These are phyloP conservation scores for Drosophila triauraria DNA, from an alignment of 1,140 invertebrate genomes.

Conservation along the genomic window DNA sequence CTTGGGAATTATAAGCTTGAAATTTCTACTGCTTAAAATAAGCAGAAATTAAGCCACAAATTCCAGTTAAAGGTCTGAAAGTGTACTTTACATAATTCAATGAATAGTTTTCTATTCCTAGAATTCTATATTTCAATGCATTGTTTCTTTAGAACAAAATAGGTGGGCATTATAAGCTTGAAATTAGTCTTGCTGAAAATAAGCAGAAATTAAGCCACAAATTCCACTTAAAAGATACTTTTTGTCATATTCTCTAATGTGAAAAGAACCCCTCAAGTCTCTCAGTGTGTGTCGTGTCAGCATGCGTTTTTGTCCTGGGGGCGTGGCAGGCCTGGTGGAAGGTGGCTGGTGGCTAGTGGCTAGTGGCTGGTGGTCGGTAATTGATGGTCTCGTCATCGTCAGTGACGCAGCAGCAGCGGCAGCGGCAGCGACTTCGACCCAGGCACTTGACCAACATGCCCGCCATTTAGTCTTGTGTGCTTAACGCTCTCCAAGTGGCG, in stretches of 20 bases:
- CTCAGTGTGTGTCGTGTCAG: constrained; percentile 30
- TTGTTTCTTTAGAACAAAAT: too few relatives aligned
- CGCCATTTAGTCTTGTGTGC: constrained; percentile 60
- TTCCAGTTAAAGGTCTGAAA: too few relatives aligned
- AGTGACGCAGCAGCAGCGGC: constrained; percentile 37
- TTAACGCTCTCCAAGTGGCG: constrained; percentile 68
- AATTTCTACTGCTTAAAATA: background rate
- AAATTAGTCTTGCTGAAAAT: too few relatives aligned
- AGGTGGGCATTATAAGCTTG: too few relatives aligned
- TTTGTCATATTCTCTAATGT: too few relatives aligned
- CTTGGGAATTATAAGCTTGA: background rate
- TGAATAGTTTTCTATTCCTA: too few relatives aligned
- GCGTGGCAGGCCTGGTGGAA: constrained; percentile 13
- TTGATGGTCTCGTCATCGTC: constrained; percentile 51
- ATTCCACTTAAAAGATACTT: too few relatives aligned
- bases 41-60: too few relatives aligned
- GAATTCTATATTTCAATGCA: too few relatives aligned
- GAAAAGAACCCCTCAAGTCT: background rate
- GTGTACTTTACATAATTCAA: too few relatives aligned
- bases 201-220: too few relatives aligned
- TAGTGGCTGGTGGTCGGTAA: constrained; percentile 40
- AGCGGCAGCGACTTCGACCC: constrained; percentile 18
- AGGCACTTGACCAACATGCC: constrained; percentile 46
- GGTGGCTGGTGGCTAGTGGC: constrained; percentile 5
- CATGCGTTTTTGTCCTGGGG: constrained; percentile 20